Base-by-base conservation (phyloP, 2,113 vertebrate species). In the Gallinago media region DNA sequence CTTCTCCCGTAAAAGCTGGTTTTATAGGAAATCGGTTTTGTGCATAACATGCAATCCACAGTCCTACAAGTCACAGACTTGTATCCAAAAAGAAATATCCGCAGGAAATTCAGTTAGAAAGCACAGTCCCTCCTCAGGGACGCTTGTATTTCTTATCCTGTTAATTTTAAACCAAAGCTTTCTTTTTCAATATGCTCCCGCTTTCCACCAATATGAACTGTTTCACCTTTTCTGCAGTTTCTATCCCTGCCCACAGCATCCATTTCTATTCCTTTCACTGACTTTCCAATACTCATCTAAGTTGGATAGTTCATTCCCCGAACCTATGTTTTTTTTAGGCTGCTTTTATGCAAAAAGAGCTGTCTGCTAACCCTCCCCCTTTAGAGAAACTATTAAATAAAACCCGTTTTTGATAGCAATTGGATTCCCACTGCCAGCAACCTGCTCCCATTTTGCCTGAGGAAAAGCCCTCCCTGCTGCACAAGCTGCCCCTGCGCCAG, bases 321-420 rank as follows among this genome's bases (percentile, higher is more conserved):
- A 38, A 26, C 38, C 31, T 5, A 26, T 52, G 26, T 9, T 8
- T 65, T n/a, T 62, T 62, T 36, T 21, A 12, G 26, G 4, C 22
- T 11, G 25, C 49, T 65, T 74, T 34, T 12, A 23, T 4, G 50
- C 32, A 22, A 27, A 19, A 58, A 0, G n/a, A 9, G 34, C 27
- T 70, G 15, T 12, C 16, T 4, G 56, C 22, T 29, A 1, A 17
- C 59, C 16, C 46, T 50, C 1, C 2, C 22, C 0, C 42, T 23
- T 8, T 5, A 54, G 29, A 29, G 9, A 72, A 12, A 8, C 5
- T 54, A 17, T 29, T 17, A 50, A 12, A 2, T 0, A 19, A 25
- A 3, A 13, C 8, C 0, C 4, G 1, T 2, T 8, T 26, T 1
- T 3, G 44, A 27, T 13, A 0, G 2, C 0, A 36, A 25, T 19